Evolutionary conservation across 2,888 invertebrate species (phyloP), one percentile per base, ranked within the genome.

Genomic region (Eulithis testata): DNA sequence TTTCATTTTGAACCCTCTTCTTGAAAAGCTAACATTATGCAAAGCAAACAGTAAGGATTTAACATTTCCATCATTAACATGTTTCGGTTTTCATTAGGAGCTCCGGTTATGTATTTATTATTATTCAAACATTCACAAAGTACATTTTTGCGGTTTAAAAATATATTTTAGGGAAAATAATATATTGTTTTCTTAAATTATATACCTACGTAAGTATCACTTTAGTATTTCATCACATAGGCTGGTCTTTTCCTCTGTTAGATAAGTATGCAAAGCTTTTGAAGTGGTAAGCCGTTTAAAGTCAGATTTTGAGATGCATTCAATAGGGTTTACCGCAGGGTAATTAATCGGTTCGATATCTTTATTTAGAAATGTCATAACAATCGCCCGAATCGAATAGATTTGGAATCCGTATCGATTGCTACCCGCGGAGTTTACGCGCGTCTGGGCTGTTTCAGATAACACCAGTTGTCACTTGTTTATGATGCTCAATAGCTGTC

Each of bases 381-480:
- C 75, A 74, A 76, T 79, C 77, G 77, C 70, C 65, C 73, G 74
- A 79, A 81, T 80, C 70, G 73, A 72, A 78, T 80, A 76, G 78
- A 79, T 80, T 81, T 82, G 81, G 64, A 75, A 71, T 60, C 69
- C 60, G 68, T 79, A 83, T 83, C 73, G 82, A 84, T 81, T 76
- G 69, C 52, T 67, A 63, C 70, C 68, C 66, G 69, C 72, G 67
- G 74, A 79, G 76, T 76, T 68, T 76, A 80, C 74, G 75, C 76
- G 73, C 72, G 78, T 75, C 78, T 82, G 80, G 74, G 74, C 75
- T 78, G 77, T 78, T 78, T 78, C 78, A 76, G 81, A 83, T 84
- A 82, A 79, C 75, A 75, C 75, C 73, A 76, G 70, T 78, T 78
- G 79, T 77, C 76, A 77, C 65, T 73, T 73, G 66, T 78, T 81